A percentile compares a stretch with the other conserved stretches of the same genome.
Conservation (phyloP, 2,113 vertebrate genomes). For the Lophura nycthemera region DNA sequence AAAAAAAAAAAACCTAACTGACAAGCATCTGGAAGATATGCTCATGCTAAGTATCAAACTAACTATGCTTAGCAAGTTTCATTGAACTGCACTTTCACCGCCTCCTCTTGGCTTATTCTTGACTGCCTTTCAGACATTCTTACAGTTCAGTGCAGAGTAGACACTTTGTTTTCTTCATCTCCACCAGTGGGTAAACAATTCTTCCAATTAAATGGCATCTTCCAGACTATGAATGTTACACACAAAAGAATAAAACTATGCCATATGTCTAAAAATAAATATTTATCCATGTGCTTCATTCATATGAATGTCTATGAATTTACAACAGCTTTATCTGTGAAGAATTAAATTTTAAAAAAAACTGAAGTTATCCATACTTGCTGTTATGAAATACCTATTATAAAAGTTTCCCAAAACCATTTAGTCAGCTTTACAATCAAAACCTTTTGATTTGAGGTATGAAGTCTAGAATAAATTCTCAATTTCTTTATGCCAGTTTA, state of each 20-base stretch:
- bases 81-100: background rate
- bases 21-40: background rate
- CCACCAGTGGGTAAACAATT: background rate
- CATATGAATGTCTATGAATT: background rate
- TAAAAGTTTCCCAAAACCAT: background rate
- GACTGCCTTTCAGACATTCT: background rate
- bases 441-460: background rate
- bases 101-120: background rate
- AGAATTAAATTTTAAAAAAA: background rate
- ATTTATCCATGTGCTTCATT: background rate
- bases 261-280: background rate
- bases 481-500: background rate
- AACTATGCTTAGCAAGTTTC: background rate
- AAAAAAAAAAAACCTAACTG: background rate
- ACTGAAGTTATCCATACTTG: background rate
- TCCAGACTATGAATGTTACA: background rate
- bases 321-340: background rate
- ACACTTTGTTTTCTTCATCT: background rate
- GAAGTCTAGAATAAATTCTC: background rate
- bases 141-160: background rate
- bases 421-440: background rate
- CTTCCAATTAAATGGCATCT: background rate
- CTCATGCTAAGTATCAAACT: background rate
- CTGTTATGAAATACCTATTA: background rate
- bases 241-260: background rate